Evolutionary conservation across 2,888 invertebrate genomes (phyloP).

Genomic region (Eristalis intricaria): DNA sequence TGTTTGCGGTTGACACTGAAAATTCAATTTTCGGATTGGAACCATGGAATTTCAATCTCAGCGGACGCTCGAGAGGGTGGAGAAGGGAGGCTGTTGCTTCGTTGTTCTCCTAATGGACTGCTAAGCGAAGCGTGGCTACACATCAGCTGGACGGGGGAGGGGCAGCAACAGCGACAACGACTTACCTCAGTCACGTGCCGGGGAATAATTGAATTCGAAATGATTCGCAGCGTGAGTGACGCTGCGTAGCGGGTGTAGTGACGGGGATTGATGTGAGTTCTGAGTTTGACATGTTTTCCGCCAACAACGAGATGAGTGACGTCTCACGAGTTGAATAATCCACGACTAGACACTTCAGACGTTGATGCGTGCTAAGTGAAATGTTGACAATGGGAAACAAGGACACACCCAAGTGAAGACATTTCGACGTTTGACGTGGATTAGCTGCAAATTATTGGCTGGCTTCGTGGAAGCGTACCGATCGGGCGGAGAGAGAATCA

Average conservation of each 20-base stretch:
- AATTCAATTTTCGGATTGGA: constrained; percentile 46
- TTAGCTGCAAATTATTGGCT: too few relatives aligned
- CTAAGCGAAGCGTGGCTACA: neutral
- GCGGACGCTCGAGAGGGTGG: neutral
- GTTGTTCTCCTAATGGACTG: neutral
- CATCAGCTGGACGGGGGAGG: neutral
- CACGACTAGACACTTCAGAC: neutral
- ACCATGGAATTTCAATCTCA: constrained; percentile 51
- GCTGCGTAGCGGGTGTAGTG: neutral
- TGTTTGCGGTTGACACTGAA: constrained; percentile 42
- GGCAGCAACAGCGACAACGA: neutral
- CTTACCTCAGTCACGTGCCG: constrained; percentile 22
- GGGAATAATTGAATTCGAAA: constrained; percentile 39
- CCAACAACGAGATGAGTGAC: neutral
- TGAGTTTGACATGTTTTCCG: neutral
- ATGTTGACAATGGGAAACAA: too few relatives aligned
- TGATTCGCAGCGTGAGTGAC: neutral
- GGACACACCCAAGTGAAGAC: too few relatives aligned
- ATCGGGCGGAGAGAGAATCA: too few relatives aligned
- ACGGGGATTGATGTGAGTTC: neutral
- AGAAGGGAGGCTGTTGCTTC: neutral
- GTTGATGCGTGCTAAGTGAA: too few relatives aligned
- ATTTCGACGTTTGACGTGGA: too few relatives aligned
- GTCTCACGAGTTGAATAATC: neutral
- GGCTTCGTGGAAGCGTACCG: too few relatives aligned